Conservation (phyloP, 2,888 invertebrate species). For the Lissonota sp. region DNA sequence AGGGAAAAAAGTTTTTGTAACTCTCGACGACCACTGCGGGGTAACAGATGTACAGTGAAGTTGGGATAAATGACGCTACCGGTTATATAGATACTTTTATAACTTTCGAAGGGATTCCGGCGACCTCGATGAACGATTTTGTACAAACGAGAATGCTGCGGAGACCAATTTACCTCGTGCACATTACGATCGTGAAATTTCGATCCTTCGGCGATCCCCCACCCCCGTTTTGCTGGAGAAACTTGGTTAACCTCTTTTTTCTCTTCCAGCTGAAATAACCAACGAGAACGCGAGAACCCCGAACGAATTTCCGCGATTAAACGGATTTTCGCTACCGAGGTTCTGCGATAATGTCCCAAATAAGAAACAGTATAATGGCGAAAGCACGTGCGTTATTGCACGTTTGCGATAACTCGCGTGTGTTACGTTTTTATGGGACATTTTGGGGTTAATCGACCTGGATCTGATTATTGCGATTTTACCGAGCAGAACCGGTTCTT, state of each 20-base stretch:
- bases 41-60: too few species aligned
- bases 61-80: background rate
- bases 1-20: too few species aligned
- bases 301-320: background rate
- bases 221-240: background rate
- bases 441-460: too few species aligned
- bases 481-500: too few species aligned
- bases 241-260: slow-evolving; percentile 2
- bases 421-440: too few species aligned
- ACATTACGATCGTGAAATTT: slow-evolving; percentile 4
- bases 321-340: background rate
- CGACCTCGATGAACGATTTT: too few species aligned
- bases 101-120: slow-evolving; percentile 17
- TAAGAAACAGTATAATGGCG: background rate
- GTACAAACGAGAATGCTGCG: too few species aligned
- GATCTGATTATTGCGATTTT: too few species aligned
- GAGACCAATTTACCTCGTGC: too few species aligned
- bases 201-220: background rate
- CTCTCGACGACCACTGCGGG: too few species aligned
- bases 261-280: too few species aligned
- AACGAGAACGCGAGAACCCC: too few species aligned
- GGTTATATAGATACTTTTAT: slow-evolving; percentile 20
- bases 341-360: background rate
- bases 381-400: slow-evolving; percentile 1
- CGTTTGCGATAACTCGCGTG: background rate